Evolutionary conservation across 2,888 invertebrate species (phyloP), one percentile per base, ranked within the genome.

Genomic region (Agrotis clavis): DNA sequence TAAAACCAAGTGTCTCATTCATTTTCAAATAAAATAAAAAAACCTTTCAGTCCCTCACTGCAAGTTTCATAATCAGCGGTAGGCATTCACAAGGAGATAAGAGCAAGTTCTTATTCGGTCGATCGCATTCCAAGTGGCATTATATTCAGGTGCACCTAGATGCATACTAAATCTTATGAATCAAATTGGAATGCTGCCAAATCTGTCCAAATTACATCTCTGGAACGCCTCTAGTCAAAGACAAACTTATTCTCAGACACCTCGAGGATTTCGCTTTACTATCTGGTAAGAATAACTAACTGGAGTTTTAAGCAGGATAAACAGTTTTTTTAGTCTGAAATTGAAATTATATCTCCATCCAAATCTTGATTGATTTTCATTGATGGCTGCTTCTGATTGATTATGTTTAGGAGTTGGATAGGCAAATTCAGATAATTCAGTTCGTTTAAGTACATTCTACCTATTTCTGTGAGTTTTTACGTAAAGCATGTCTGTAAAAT

Each of bases 101-200:
- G 41, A 13, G 67, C 35, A 18, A 71, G 47, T 77, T 75, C 73
- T 75, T 76, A 76, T 76, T 79, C 63, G 51, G 51, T 69, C 63
- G 63, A 74, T 77, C 77, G 77, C 51, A 76, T 74, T 76, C 77
- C 71, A 61, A 76, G 72, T 61, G 65, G 72, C 71, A 65, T 77
- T 77, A 77, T 61, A 72, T 65, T 77, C 78, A 76, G 75, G 75
- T 74, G 74, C 77, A 70, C 62, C 74, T 51, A 74, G 74, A 73
- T 76, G 75, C 75, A 76, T 76, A 76, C 75, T 76, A 77, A 76
- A 77, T 76, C 75, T 71, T 76, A 77, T 71, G 75, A 76, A 76
- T 76, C 78, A 76, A 77, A 76, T 77, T 76, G 78, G 78, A 77
- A 21, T 56, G 21, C 60, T 65, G 75, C 75, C 75, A 76, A 76